Percentiles rank a stretch among this genome's conserved stretches.
Conservation (phyloP, 2,888 invertebrate species). For the Apomyelois bistriatella region DNA sequence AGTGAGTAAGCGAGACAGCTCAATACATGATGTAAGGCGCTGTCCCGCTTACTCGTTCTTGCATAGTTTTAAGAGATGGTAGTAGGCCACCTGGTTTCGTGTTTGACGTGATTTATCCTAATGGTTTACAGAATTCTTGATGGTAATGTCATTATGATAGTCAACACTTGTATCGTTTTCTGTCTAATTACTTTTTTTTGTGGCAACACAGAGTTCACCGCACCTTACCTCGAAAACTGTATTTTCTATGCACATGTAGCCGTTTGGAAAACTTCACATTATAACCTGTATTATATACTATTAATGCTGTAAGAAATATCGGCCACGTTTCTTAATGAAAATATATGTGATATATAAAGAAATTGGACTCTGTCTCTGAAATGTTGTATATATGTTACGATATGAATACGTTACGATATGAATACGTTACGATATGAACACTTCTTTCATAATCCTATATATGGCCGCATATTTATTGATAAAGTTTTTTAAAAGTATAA, state of each 20-base stretch:
- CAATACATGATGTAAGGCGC: too few relatives aligned
- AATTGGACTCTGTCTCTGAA: constrained; percentile 38
- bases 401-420: constrained; percentile 2
- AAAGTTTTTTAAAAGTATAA: too few relatives aligned
- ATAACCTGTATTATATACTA: constrained; percentile 13
- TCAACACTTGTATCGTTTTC: too few relatives aligned
- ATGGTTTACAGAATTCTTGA: too few relatives aligned
- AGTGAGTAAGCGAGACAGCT: too few relatives aligned
- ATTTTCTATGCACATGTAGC: constrained; percentile 6
- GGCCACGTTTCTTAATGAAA: constrained; percentile 37
- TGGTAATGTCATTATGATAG: too few relatives aligned
- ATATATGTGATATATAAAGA: constrained; percentile 41
- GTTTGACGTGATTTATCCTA: too few relatives aligned
- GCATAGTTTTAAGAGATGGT: too few relatives aligned
- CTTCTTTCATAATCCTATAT: constrained; percentile 2
- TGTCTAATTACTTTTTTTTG: constrained; percentile 1
- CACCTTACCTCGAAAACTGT: constrained; percentile 5
- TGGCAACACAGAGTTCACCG: constrained; percentile 2
- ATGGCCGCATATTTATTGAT: constrained; percentile 3
- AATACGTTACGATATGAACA: constrained; percentile 1
- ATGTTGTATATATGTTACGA: constrained; percentile 27
- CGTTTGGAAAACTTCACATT: not conserved
- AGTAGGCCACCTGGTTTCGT: too few relatives aligned
- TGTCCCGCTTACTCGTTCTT: too few relatives aligned
- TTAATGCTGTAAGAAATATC: constrained; percentile 16